These are phyloP conservation scores for Cromileptes altivelis DNA, from an alignment of 2,113 vertebrate species.

Conservation along the genomic window DNA sequence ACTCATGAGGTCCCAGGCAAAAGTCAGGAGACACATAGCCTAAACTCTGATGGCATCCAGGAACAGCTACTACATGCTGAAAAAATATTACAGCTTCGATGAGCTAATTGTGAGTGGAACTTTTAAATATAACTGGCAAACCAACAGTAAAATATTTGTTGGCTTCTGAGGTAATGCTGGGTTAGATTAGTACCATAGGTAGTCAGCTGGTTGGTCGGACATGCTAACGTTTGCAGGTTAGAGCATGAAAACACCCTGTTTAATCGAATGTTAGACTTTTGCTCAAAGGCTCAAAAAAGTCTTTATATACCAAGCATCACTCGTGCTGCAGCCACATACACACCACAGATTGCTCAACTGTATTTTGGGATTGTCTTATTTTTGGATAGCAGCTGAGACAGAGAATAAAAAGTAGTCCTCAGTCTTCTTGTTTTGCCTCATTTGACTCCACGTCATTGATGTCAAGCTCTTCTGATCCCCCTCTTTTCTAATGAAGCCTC, in stretches of 20 bases:
- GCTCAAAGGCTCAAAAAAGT: background rate
- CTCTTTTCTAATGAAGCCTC: background rate
- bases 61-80: background rate
- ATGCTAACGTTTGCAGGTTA: background rate
- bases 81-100: too few relatives aligned
- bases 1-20: background rate
- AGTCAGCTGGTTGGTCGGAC: background rate
- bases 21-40: background rate
- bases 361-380: background rate
- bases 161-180: background rate
- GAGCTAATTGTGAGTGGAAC: background rate
- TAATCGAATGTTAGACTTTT: background rate
- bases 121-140: background rate
- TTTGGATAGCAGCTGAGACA: background rate
- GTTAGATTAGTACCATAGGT: background rate
- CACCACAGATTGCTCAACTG: background rate
- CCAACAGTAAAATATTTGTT: background rate
- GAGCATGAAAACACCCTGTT: background rate
- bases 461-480: slow-evolving; percentile 10
- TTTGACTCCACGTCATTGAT: slow-evolving; percentile 6
- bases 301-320: background rate
- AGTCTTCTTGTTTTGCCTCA: background rate
- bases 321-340: background rate
- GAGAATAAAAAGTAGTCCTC: background rate
- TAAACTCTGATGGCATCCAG: background rate